Evolutionary conservation across 2,113 vertebrate genomes (phyloP), one percentile per base, ranked within the genome.

Genomic region (Numenius arquata): DNA sequence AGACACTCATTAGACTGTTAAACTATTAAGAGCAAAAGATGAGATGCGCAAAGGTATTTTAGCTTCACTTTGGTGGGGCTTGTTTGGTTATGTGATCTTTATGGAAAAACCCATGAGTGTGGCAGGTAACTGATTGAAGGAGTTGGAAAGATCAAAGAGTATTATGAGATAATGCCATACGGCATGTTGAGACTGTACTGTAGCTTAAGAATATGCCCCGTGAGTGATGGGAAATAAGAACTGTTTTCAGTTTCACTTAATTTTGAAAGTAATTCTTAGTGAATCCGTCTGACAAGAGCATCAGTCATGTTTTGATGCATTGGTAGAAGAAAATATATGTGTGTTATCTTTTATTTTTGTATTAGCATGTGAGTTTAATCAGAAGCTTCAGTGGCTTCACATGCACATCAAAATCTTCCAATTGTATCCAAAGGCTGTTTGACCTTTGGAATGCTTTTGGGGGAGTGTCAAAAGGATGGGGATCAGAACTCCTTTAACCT

Each of bases 251-350:
- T 83, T 88, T 48, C 32, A 26, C 77, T 58, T 59, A 47, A 62
- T 70, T 56, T 56, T 21, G 12, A 16, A 83, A 63, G 16, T 45
- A 91, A 74, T 76, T 58, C 47, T 61, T 89, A 78, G 41, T 83
- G 76, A 85, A 56, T 94, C 41, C n/a, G 79, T 96, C 88, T 95
- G 66, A 80, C 63, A 96, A 53, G 87, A 91, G 52, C 66, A 92
- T 85, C 87, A 78, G 50, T 92, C 80, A 80, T 18, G 9, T 83
- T 88, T 59, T 87, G 52, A 48, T 88, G 75, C 65, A 68, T 56
- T 92, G 41, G 6, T 76, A 80, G 95, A 72, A 96, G 66, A 84
- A 97, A 97, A 94, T 81, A 53, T 23, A 82, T 34, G 38, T 70
- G 68, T n/a, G 1, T 36, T 88, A 26, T 82, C 38, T 83, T 58